Base-by-base conservation (phyloP, 1,140 invertebrate species). In the Cepaea nemoralis region DNA sequence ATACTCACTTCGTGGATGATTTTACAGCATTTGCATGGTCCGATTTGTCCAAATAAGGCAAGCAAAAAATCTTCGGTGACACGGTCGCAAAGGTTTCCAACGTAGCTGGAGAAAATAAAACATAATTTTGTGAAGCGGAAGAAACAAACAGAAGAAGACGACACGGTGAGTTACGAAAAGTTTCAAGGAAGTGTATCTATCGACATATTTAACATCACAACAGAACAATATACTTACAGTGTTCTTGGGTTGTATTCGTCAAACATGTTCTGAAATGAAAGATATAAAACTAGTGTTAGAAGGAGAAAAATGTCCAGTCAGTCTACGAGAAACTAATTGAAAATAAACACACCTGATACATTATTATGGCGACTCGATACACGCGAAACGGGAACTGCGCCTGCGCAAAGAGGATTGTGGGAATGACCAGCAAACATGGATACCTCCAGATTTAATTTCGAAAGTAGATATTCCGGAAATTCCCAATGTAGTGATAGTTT, bases 21-120 rank as follows among this genome's bases (percentile, higher is more conserved):
- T 94, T 99, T 99, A 93, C 97, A 99, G 87, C 97, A 97, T 92
- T 98, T 98, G 69, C 99, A 96, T 83, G 95, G 94, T 82, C 98
- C 98, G 91, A 99, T 98, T 93, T 98, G 96, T 84, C 95, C 95
- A 93, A 99, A 99, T 77, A 99, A 93, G 74, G 97, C 95, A 92
- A 96, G 95, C 86, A 99, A 93, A 86, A 99, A 94, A 89, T 98
- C 97, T 93, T 99, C 97, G 86, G 96, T 96, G 83, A 99, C 97
- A 87, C 94, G 94, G 83, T 94, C 93, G 93, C 99, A 97, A 88
- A 99, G 94, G 94, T 99, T 99, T 89, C 98, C 98, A 90, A 99
- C 97, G 93, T 99, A 99, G 82, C 94, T 94, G 84, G 35, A 89
- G 88, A 86, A 81, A 76, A 80, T 85, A 83, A 75, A 80, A 77